Base-by-base conservation (phyloP, 2,888 invertebrate species). In the Gortyna flavago region DNA sequence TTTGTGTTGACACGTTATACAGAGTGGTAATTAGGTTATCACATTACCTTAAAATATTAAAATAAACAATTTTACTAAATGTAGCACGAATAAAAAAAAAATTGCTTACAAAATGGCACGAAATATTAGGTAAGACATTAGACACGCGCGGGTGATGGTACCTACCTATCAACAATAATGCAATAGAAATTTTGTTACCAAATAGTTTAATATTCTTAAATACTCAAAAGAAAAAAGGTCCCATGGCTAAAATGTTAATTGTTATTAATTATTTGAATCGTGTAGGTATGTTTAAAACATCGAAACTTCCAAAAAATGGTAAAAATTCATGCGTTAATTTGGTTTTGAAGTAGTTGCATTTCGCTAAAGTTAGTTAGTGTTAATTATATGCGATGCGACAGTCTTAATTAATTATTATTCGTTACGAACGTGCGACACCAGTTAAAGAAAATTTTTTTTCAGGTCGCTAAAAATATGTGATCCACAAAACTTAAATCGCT, bases 271-370 rank as follows among this genome's bases (percentile, higher is more conserved):
- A 54, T 54, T 54, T 25, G 25, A 54, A 25, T 54, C 9, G 25
- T 54, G 9, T 44, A 44, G 13, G 11, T 25, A 25, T 54, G 25
- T 54, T 25, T 54, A 21, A 54, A 54, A 54, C 8, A 59, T 38
- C 2, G n/a, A 51, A 68, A 29, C 38, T 61, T 69, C 48, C 8
- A n/a, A 54, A 11, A 67, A 71, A 67, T 32, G 8, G 48, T 18
- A 38, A 61, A 76, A 77, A 67, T 67, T 29, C n/a, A 59, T 69
- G 38, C 41, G 9, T 69, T 69, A 48, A n/a, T 59, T 6, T 66
- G n/a, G n/a, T n/a, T n/a, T 54, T 38, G 29, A n/a, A 72, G 54
- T 67, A 25, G 48, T 67, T 72, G 0, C 29, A 67, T 71, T 67
- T 62, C 13, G n/a, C n/a, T n/a, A n/a, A n/a, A n/a, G n/a, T n/a